phyloP scores from a whole-genome alignment of 2,888 invertebrate species.

The Exephanes ischioxanthus region DNA sequence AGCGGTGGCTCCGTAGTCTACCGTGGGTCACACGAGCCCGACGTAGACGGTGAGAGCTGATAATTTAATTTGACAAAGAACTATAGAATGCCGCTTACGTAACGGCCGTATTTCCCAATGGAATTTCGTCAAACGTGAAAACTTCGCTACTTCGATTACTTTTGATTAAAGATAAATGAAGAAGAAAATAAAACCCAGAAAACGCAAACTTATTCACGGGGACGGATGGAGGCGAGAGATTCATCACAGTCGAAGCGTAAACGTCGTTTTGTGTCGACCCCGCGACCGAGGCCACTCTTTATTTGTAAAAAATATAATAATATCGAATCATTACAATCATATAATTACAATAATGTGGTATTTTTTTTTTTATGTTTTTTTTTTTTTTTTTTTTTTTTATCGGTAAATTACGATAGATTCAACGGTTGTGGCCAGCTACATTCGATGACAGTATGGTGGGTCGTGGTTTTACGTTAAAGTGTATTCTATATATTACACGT shows the following conservation, averaged over 20 bases:
- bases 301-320: slow-evolving; percentile 85
- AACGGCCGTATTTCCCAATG: not conserved
- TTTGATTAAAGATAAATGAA: not conserved
- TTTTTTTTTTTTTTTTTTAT: slow-evolving; percentile 44
- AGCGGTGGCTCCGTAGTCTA: not conserved
- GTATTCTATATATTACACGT: not conserved
- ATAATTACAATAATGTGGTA: slow-evolving; percentile 76
- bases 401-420: slow-evolving; percentile 71
- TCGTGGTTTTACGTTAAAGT: not conserved
- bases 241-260: not conserved
- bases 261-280: slow-evolving; percentile 61
- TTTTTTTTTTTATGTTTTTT: slow-evolving; percentile 37
- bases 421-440: slow-evolving; percentile 72
- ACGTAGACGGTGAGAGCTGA: not conserved
- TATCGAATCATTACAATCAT: slow-evolving; percentile 79
- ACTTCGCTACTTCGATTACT: not conserved
- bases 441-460: slow-evolving; percentile 66
- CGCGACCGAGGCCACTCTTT: slow-evolving; percentile 75
- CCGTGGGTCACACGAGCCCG: not conserved
- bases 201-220: not conserved
- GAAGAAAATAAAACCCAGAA: not conserved
- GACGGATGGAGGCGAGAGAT: not conserved
- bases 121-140: not conserved
- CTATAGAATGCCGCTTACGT: not conserved
- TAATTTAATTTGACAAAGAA: not conserved